Base-by-base conservation (phyloP, 2,888 invertebrate species). In the Drosophila kokeensis region DNA sequence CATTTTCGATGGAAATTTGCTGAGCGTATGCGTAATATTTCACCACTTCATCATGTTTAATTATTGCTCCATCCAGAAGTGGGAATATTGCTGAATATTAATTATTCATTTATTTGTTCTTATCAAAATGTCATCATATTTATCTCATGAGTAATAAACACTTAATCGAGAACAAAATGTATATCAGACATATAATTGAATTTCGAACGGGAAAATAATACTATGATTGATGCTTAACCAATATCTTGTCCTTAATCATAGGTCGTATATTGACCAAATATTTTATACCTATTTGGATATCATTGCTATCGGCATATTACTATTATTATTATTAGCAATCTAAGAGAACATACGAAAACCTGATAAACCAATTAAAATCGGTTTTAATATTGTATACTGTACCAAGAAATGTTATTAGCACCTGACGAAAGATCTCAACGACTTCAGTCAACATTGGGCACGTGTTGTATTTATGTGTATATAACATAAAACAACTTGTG, bases 381-480 rank as follows among this genome's bases (percentile, higher is more conserved):
- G n/a, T 29, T 55, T 45, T 21, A 42, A 50, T 40, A 29, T 55
- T n/a, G 2, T 36, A n/a, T 38, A 4, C 11, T 3, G 21, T 27
- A 27, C 38, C 8, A 3, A 40, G 2, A 30, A 27, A 30, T 21
- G 8, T 38, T 55, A 70, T 63, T 76, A 76, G 40, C 76, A 76
- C 38, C 53, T 54, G 57, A 1, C 24, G 30, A 8, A 55, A 24
- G 6, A 18, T 11, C 24, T n/a, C 34, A 36, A 49, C 18, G 21
- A 15, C 29, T 34, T 32, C 7, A 29, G n/a, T 27, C 0, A 58
- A 36, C 55, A 18, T 18, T 55, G 2, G 30, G 2, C 30, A 30
- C 11, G 30, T 30, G 11, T 13, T 29, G n/a, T n/a, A 50, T n/a
- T 29, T 50, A 29, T 29, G n/a, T 7, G 11, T 18, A n/a, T 6